These are phyloP conservation scores for Chironomus tepperi DNA, from an alignment of 1,140 invertebrate genomes.

Conservation along the genomic window DNA sequence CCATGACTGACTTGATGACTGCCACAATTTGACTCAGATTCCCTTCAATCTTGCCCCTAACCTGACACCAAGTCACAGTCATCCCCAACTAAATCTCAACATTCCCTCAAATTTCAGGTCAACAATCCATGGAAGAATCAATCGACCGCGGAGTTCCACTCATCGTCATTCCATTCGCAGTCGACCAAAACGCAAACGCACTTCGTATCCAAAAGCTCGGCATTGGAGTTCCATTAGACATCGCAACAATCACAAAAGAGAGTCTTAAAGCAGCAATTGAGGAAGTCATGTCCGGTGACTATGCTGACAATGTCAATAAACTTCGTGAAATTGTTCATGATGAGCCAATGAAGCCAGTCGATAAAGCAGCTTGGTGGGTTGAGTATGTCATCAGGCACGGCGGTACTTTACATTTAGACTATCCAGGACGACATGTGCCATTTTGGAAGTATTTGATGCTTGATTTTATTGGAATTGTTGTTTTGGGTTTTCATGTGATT, in stretches of 20 bases:
- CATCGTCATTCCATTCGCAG: slow-evolving; percentile 5
- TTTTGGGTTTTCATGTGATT: neutral
- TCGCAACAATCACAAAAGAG: neutral
- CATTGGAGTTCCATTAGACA: neutral
- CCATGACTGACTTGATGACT: too few relatives aligned
- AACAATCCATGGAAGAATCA: slow-evolving; percentile 28
- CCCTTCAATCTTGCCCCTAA: too few relatives aligned
- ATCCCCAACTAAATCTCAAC: too few relatives aligned
- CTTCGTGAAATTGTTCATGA: slow-evolving; percentile 16
- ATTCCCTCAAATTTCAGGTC: neutral
- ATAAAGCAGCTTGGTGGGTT: slow-evolving; percentile 33
- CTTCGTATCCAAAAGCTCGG: neutral
- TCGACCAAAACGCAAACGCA: slow-evolving; percentile 16
- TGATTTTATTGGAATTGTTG: neutral
- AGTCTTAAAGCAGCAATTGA: neutral
- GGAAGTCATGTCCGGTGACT: neutral
- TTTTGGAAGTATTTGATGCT: neutral
- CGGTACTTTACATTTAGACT: neutral
- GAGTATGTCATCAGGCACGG: slow-evolving; percentile 27
- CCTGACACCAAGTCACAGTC: too few relatives aligned
- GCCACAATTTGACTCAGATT: too few relatives aligned
- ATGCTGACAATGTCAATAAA: neutral
- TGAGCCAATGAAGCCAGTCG: slow-evolving; percentile 24
- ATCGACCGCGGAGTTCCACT: slow-evolving; percentile 25
- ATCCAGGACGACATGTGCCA: neutral